Conservation (phyloP, 2,113 vertebrate genomes). For the Hydrochoerus hydrochaeris region DNA sequence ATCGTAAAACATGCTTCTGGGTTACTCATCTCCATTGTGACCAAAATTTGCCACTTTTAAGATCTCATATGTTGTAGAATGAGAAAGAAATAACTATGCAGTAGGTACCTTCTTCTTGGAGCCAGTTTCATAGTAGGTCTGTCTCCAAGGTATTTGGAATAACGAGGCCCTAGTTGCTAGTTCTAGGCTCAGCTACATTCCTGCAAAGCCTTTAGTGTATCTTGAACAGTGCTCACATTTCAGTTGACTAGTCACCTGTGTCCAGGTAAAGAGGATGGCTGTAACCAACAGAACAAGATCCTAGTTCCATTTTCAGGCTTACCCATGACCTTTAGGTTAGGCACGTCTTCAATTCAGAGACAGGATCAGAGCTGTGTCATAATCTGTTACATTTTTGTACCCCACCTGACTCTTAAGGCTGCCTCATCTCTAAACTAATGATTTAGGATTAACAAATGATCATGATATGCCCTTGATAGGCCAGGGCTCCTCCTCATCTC, state of each 20-base stretch:
- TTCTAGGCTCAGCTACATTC: background rate
- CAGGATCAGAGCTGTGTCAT: background rate
- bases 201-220: background rate
- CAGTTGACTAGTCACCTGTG: background rate
- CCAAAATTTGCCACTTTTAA: conserved; percentile 16
- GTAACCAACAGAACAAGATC: background rate
- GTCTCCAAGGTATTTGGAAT: background rate
- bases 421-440: background rate
- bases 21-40: background rate
- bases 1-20: conserved; percentile 9
- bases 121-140: background rate
- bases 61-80: background rate
- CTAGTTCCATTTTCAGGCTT: background rate
- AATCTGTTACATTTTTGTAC: conserved; percentile 12
- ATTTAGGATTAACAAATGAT: background rate
- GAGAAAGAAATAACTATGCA: background rate
- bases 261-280: background rate
- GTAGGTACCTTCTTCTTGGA: background rate
- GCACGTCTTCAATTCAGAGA: background rate
- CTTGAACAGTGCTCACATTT: background rate
- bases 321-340: background rate
- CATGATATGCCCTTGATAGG: background rate
- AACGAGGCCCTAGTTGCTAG: background rate
- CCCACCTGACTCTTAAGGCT: background rate
- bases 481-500: background rate